These are phyloP conservation scores for Macrocentrus cingulum DNA, from an alignment of 1,140 invertebrate species.

Conservation along the genomic window DNA sequence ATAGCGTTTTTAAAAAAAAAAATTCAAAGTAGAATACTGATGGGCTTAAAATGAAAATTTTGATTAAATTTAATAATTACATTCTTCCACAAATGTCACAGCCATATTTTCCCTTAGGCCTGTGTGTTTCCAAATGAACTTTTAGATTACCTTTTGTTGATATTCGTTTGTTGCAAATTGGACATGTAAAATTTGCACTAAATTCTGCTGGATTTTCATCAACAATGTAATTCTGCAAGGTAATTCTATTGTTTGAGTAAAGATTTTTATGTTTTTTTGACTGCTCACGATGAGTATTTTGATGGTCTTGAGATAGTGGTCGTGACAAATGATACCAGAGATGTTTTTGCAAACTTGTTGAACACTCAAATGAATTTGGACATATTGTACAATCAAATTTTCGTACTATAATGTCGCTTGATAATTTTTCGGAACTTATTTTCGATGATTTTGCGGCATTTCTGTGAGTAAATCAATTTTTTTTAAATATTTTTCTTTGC, in stretches of 20 bases:
- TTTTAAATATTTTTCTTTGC: too few relatives aligned
- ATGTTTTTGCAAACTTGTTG: conserved; percentile 62
- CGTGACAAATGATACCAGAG: conserved; percentile 60
- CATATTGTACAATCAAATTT: conserved; percentile 60
- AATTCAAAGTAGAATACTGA: too few relatives aligned
- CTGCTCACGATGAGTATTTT: conserved; percentile 34
- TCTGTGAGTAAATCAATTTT: too few relatives aligned
- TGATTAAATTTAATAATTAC: conserved; percentile 50
- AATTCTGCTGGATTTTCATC: conserved; percentile 20
- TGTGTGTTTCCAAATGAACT: conserved; percentile 68
- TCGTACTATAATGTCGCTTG: conserved; percentile 30
- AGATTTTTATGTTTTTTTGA: conserved; percentile 31
- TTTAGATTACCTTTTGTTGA: conserved; percentile 67
- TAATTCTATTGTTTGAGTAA: conserved; percentile 48
- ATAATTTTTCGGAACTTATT: conserved; percentile 20
- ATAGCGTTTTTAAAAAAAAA: too few relatives aligned
- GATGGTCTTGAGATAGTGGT: conserved; percentile 21
- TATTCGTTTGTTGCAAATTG: conserved; percentile 65
- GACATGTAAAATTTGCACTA: conserved; percentile 58
- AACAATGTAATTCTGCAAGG: conserved; percentile 22
- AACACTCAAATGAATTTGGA: conserved; percentile 55
- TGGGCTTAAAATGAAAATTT: too few relatives aligned
- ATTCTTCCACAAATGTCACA: conserved; percentile 71
- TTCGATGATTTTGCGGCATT: too few relatives aligned
- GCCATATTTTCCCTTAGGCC: conserved; percentile 64